Percentiles rank a stretch among this genome's conserved stretches.
Evolutionary conservation across 2,113 vertebrate species (phyloP).

Genomic region (Rafetus swinhoei): DNA sequence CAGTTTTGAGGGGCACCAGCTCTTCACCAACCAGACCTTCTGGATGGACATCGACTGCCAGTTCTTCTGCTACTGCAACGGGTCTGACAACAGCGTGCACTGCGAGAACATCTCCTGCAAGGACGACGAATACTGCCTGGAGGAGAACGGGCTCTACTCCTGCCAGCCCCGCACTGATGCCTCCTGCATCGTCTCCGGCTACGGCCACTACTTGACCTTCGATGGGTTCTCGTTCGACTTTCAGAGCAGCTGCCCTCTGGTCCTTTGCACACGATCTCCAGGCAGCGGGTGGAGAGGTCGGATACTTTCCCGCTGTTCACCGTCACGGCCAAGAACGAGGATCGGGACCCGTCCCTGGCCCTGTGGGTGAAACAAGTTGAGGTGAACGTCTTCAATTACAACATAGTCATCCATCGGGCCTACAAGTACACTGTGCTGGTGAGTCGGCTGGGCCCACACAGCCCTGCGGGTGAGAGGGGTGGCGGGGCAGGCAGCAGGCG

Average conservation of each 20-base stretch:
- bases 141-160: slow-evolving; percentile 86
- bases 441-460: slow-evolving; percentile 56
- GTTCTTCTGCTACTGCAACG: slow-evolving; percentile 96
- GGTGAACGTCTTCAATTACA: slow-evolving; percentile 90
- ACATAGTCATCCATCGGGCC: slow-evolving; percentile 90
- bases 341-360: slow-evolving; percentile 92
- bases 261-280: slow-evolving; percentile 83
- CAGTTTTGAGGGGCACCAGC: slow-evolving; percentile 85
- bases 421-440: slow-evolving; percentile 96
- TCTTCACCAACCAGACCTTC: slow-evolving; percentile 94
- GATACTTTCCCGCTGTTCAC: slow-evolving; percentile 84
- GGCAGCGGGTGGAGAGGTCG: slow-evolving; percentile 34
- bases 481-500: neutral
- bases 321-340: slow-evolving; percentile 88
- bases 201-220: slow-evolving; percentile 94
- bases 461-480: neutral
- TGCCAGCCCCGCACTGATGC: slow-evolving; percentile 90
- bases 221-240: slow-evolving; percentile 91
- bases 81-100: slow-evolving; percentile 93
- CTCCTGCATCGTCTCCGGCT: slow-evolving; percentile 91
- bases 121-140: slow-evolving; percentile 91
- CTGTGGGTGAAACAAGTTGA: slow-evolving; percentile 95
- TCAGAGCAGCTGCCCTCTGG: slow-evolving; percentile 92
- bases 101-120: slow-evolving; percentile 88
- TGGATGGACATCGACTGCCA: slow-evolving; percentile 96